phyloP scores from a whole-genome alignment of 2,797 vertebrate genomes.

The Cyclopterus lumpus region DNA sequence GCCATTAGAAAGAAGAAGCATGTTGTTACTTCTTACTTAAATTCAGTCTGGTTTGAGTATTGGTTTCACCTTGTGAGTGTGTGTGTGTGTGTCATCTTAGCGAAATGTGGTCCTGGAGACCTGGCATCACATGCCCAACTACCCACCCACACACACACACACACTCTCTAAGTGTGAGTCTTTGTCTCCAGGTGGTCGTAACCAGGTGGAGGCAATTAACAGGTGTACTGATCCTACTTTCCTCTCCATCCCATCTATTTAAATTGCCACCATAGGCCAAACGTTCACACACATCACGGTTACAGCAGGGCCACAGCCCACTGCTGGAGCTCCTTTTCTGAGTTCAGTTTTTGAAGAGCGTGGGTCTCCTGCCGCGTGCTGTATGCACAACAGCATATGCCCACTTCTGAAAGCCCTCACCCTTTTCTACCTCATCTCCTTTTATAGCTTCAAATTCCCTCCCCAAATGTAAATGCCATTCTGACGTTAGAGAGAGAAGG shows the following conservation, averaged over 20 bases:
- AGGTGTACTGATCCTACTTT: conserved; percentile 38
- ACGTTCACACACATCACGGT: conserved; percentile 4
- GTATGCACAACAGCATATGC: conserved; percentile 8
- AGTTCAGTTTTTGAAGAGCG: background rate
- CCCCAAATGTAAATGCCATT: conserved; percentile 14
- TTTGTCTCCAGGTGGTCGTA: conserved; percentile 62
- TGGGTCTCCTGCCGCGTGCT: background rate
- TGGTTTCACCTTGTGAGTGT: background rate
- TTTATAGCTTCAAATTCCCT: conserved; percentile 29
- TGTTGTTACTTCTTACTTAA: background rate
- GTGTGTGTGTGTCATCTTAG: background rate
- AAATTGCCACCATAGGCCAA: conserved; percentile 19
- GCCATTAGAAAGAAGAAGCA: background rate
- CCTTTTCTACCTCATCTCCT: background rate
- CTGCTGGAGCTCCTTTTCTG: background rate
- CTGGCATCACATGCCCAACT: background rate
- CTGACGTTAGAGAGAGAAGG: conserved; percentile 1
- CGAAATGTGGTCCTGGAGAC: background rate
- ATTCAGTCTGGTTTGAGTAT: background rate
- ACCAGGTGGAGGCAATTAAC: conserved; percentile 60
- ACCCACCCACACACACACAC: conserved; percentile 10
- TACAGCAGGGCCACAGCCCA: conserved; percentile 8
- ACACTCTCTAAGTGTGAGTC: conserved; percentile 43
- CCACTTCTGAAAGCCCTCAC: background rate
- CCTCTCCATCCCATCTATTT: conserved; percentile 44